Evolutionary conservation across 2,113 vertebrate genomes (phyloP).

Genomic region (Tyrannus savana): DNA sequence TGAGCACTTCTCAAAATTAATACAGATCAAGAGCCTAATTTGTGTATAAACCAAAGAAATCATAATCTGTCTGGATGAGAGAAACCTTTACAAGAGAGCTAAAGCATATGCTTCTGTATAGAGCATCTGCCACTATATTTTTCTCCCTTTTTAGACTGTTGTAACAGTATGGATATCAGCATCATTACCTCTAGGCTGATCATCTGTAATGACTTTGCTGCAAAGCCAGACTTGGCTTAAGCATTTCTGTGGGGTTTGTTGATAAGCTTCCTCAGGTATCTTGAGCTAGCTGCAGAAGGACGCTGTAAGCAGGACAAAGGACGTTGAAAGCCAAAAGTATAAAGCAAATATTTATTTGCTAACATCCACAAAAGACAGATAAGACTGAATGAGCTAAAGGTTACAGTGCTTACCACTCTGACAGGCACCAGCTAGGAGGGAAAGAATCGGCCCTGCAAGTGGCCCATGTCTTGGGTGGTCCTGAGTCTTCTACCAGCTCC

Average conservation of each 20-base stretch:
- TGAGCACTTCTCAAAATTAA: not conserved
- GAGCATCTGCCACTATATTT: conserved; percentile 19
- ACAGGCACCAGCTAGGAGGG: not conserved
- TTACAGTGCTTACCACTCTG: not conserved
- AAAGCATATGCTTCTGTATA: conserved; percentile 18
- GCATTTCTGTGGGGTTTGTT: not conserved
- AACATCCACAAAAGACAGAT: not conserved
- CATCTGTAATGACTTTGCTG: not conserved
- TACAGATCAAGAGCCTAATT: not conserved
- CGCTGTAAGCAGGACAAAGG: not conserved
- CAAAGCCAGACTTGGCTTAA: not conserved
- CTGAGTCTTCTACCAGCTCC: not conserved
- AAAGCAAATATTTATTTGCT: not conserved
- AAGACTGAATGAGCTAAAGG: not conserved
- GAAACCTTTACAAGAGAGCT: not conserved
- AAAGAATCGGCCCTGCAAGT: not conserved
- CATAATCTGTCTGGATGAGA: not conserved
- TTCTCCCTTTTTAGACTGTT: not conserved
- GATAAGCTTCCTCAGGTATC: not conserved
- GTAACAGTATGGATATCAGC: not conserved
- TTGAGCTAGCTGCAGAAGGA: not conserved
- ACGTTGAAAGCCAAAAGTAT: not conserved
- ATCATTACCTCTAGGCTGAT: not conserved
- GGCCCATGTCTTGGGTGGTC: not conserved
- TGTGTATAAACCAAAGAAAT: conserved; percentile 4